Evolutionary conservation across 1,140 invertebrate genomes (phyloP), one percentile per base, ranked within the genome.

Genomic region (Macrobrachium rosenbergii): DNA sequence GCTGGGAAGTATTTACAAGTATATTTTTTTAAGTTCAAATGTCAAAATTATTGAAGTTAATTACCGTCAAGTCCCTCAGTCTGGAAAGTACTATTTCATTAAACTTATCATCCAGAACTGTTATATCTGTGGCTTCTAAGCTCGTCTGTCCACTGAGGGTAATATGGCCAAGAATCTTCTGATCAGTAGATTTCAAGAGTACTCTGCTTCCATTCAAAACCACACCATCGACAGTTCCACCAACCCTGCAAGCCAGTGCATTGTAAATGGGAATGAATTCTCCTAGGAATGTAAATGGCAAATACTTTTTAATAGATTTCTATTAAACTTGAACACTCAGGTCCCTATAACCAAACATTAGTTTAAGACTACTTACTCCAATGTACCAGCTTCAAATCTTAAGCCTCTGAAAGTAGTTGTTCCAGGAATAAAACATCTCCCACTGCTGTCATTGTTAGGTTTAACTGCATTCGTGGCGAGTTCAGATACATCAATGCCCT

Each of bases 401-500:
- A 84, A 8, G 12, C 82, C 45, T 64, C 52, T 76, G 21, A 84
- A 77, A 5, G 60, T 78, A 3, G 82, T 84, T n/a, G 67, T n/a
- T 0, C 82, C 82, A 63, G 73, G 60, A 37, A 84, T 77, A 0
- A 45, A 52, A 52, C 52, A 19, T 16, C 64, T 45, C 0, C 43
- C 60, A 23, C 6, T 17, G 0, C 73, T 72, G 37, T 52, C 28
- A 21, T 5, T 45, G 5, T 23, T 28, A n/a, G n/a, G 59, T 23
- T 28, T 45, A 0, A 73, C 43, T 14, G 75, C 59, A 63, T 64
- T 43, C n/a, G 60, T 21, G 11, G 21, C 73, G n/a, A 84, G 75
- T 21, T 76, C 82, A 0, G 82, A 84, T 62, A 84, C 73, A 17
- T 84, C 82, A 17, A 84, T 73, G 16, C 82, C 82, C 82, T 84